Percentiles rank a stretch among this genome's conserved stretches.
phyloP scores from a whole-genome alignment of 2,888 invertebrate genomes.

The Sarcophaga subvicina region DNA sequence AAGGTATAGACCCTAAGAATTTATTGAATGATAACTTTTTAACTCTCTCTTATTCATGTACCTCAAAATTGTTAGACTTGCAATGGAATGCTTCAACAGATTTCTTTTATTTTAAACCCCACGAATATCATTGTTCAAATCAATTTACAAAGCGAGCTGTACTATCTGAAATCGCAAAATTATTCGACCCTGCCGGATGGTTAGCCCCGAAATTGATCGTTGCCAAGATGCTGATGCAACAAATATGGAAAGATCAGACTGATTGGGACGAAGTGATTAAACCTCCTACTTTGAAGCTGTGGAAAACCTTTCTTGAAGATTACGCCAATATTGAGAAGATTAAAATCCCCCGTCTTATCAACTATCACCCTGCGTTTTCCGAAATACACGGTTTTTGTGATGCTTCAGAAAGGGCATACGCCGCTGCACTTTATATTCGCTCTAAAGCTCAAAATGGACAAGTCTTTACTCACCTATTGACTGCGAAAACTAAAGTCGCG shows the following conservation, averaged over 20 bases:
- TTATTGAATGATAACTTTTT: neutral
- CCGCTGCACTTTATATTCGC: constrained; percentile 30
- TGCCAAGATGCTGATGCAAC: neutral
- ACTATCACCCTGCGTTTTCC: neutral
- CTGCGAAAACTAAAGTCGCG: constrained; percentile 46
- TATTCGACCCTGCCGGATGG: too few species aligned
- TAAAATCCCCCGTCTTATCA: neutral
- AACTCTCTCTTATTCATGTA: neutral
- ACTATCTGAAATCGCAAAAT: neutral
- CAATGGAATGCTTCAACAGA: constrained; percentile 2
- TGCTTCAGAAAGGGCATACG: constrained; percentile 24
- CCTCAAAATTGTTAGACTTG: neutral
- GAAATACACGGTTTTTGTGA: constrained; percentile 55
- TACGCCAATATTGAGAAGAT: neutral
- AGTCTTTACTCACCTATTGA: constrained; percentile 32
- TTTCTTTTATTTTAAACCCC: neutral
- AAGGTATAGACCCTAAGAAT: neutral
- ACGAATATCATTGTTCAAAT: neutral
- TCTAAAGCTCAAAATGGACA: constrained; percentile 6
- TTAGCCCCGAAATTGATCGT: too few species aligned
- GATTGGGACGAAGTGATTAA: too few species aligned
- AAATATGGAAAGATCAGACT: too few species aligned
- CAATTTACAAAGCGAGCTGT: neutral
- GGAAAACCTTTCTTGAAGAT: constrained; percentile 7
- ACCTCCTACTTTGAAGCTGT: too few species aligned